phyloP scores from a whole-genome alignment of 2,113 vertebrate species.

The Rhinolophus ferrumequinum region DNA sequence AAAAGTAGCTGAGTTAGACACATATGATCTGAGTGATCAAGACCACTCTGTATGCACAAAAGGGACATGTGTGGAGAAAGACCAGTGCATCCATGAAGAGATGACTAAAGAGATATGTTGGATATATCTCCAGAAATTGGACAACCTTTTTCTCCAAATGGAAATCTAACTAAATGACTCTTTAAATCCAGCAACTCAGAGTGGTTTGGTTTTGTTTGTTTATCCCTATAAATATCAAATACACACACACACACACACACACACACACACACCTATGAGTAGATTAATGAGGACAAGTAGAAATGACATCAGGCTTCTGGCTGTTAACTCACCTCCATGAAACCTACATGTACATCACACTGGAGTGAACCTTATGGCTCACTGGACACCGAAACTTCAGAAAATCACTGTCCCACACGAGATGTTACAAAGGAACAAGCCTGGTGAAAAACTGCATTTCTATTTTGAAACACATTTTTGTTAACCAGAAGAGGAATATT shows the following conservation, averaged over 20 bases:
- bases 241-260: background rate
- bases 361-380: background rate
- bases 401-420: background rate
- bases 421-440: background rate
- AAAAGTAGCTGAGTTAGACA: conserved; percentile 51
- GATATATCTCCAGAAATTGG: background rate
- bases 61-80: background rate
- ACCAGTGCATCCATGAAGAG: background rate
- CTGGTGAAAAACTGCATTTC: background rate
- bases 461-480: background rate
- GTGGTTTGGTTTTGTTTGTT: background rate
- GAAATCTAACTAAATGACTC: background rate
- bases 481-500: background rate
- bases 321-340: background rate
- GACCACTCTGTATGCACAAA: background rate
- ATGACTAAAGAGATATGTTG: background rate
- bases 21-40: background rate
- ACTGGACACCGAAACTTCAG: background rate
- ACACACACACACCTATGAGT: background rate
- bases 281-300: background rate
- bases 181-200: background rate
- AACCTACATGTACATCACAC: background rate
- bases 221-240: background rate
- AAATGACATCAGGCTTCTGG: background rate
- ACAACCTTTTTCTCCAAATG: background rate